Conservation (phyloP, 2,888 invertebrate species). For the Sesia bembeciformis region DNA sequence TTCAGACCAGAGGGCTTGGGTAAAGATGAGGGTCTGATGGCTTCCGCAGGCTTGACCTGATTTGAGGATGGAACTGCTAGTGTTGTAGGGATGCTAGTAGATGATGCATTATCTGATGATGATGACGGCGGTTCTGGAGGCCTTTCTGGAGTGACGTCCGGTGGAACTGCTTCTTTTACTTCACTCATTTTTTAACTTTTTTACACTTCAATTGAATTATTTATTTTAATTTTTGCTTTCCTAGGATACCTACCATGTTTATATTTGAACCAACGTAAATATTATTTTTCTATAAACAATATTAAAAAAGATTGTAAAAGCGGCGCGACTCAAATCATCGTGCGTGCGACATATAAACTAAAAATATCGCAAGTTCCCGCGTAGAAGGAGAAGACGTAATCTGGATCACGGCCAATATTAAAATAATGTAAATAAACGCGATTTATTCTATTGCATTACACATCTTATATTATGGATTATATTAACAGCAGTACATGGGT, state of each 20-base stretch:
- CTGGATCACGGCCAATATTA: constrained; percentile 69
- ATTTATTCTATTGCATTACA: not conserved
- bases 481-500: no score
- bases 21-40: constrained; percentile 47
- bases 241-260: not conserved
- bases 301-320: not conserved
- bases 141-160: constrained; percentile 23
- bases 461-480: no score
- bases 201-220: not conserved
- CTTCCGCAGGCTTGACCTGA: constrained; percentile 26
- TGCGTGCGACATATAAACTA: constrained; percentile 49
- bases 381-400: constrained; percentile 63
- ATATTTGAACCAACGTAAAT: not conserved
- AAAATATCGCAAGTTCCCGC: constrained; percentile 69
- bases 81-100: constrained; percentile 30
- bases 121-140: constrained; percentile 38
- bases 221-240: not conserved
- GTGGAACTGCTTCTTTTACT: constrained; percentile 29
- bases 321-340: constrained; percentile 22
- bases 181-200: constrained; percentile 46
- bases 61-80: constrained; percentile 19
- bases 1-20: constrained; percentile 77
- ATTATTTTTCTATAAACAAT: not conserved
- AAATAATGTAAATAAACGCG: constrained; percentile 31
- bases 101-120: constrained; percentile 43